Evolutionary conservation across 2,888 invertebrate species (phyloP).

Genomic region (Nasonia oneida): DNA sequence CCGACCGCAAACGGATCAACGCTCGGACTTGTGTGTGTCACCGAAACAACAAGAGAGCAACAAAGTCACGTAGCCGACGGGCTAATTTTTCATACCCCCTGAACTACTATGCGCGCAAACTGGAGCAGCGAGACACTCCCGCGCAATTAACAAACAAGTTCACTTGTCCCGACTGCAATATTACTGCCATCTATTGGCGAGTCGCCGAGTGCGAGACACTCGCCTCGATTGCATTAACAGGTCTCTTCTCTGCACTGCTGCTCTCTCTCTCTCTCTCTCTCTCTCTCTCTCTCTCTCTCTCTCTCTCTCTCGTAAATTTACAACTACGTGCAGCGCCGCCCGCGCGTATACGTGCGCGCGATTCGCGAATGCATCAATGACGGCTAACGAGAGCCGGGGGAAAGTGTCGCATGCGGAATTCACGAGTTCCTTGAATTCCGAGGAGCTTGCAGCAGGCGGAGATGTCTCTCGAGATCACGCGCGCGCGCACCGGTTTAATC

Average conservation of each 20-base stretch:
- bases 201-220: neutral
- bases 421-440: neutral
- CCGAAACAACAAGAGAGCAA: neutral
- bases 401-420: too few species aligned
- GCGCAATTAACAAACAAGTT: neutral
- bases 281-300: too few species aligned
- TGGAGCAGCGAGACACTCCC: neutral
- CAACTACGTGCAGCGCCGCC: neutral
- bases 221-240: conserved; percentile 25
- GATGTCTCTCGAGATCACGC: neutral
- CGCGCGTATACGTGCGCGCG: neutral
- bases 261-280: too few species aligned
- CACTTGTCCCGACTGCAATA: neutral
- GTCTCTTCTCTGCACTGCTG: conserved; percentile 10
- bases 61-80: neutral
- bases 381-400: too few species aligned
- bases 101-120: neutral
- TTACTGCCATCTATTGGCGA: conserved; percentile 43
- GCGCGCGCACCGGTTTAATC: conserved; percentile 9
- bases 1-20: neutral
- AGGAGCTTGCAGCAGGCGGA: neutral
- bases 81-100: conserved; percentile 7
- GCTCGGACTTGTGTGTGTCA: neutral
- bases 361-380: too few species aligned
- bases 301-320: neutral